phyloP scores from a whole-genome alignment of 2,888 invertebrate species.

The Itoplectis maculator region DNA sequence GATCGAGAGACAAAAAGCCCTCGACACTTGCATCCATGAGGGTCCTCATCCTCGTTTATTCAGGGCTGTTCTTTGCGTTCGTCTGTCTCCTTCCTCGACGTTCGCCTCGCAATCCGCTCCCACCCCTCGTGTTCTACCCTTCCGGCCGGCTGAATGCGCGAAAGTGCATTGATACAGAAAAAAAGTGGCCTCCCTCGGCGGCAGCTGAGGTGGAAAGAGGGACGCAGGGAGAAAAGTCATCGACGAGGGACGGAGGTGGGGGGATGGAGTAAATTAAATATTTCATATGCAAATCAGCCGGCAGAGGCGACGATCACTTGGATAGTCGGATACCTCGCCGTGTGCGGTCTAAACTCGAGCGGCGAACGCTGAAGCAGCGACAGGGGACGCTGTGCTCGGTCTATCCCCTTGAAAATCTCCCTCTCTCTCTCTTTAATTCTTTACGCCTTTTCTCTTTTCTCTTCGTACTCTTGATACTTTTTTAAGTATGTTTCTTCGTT shows the following conservation, averaged over 20 bases:
- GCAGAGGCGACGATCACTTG: slow-evolving; percentile 9
- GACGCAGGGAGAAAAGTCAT: neutral
- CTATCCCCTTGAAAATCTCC: slow-evolving; percentile 49
- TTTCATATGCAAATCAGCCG: slow-evolving; percentile 44
- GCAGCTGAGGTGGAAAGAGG: neutral
- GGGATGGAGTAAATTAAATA: slow-evolving; percentile 34
- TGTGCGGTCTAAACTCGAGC: no score
- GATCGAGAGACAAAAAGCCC: slow-evolving; percentile 60
- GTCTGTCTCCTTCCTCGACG: slow-evolving; percentile 28
- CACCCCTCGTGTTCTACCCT: neutral
- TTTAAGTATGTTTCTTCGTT: no score
- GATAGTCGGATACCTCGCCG: neutral
- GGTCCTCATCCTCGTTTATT: slow-evolving; percentile 65
- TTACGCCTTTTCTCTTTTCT: no score
- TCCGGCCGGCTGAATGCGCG: slow-evolving; percentile 42
- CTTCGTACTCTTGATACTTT: no score
- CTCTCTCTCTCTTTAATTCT: neutral
- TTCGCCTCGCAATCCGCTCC: no score
- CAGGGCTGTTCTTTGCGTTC: slow-evolving; percentile 58
- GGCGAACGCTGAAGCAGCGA: neutral
- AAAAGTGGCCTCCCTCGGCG: neutral
- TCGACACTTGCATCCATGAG: slow-evolving; percentile 64
- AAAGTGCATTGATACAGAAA: slow-evolving; percentile 58
- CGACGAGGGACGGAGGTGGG: neutral
- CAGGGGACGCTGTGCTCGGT: neutral